Percentiles rank a stretch among this genome's conserved stretches.
These are phyloP conservation scores for Ammodytes marinus DNA, from an alignment of 2,113 vertebrate genomes.

Conservation along the genomic window DNA sequence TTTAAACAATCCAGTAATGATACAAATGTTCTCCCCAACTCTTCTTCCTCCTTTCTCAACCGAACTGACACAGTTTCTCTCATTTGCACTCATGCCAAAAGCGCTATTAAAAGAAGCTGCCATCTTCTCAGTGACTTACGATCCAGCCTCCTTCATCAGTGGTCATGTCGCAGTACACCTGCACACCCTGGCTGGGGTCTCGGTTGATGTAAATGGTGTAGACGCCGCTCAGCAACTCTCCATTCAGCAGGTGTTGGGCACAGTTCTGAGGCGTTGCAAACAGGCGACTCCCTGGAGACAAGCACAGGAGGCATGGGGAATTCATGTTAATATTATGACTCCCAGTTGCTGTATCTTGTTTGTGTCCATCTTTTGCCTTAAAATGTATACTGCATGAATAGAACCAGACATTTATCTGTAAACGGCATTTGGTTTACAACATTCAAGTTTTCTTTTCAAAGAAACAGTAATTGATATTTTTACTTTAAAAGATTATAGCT, in stretches of 20 bases:
- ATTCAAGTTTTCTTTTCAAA: neutral
- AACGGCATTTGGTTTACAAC: neutral
- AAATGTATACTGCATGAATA: neutral
- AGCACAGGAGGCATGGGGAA: conserved; percentile 9
- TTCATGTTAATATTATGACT: conserved; percentile 3
- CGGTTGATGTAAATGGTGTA: conserved; percentile 96
- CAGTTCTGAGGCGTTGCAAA: conserved; percentile 97
- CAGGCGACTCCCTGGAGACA: conserved; percentile 89
- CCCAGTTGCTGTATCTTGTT: neutral
- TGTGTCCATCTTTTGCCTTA: neutral
- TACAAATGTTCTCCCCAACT: neutral
- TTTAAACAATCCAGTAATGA: neutral
- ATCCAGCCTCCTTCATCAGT: conserved; percentile 97
- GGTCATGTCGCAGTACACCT: conserved; percentile 97
- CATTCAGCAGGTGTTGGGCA: conserved; percentile 94
- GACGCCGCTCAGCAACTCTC: conserved; percentile 91
- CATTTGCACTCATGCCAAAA: neutral
- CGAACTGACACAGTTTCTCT: neutral
- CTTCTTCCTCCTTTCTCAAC: neutral
- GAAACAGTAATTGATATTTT: neutral
- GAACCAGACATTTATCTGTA: neutral
- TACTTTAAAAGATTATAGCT: too few species aligned
- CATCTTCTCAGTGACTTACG: conserved; percentile 87
- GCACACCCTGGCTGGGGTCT: conserved; percentile 91
- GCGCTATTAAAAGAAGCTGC: neutral